phyloP scores from a whole-genome alignment of 2,797 vertebrate genomes.

The Ataeniobius toweri region DNA sequence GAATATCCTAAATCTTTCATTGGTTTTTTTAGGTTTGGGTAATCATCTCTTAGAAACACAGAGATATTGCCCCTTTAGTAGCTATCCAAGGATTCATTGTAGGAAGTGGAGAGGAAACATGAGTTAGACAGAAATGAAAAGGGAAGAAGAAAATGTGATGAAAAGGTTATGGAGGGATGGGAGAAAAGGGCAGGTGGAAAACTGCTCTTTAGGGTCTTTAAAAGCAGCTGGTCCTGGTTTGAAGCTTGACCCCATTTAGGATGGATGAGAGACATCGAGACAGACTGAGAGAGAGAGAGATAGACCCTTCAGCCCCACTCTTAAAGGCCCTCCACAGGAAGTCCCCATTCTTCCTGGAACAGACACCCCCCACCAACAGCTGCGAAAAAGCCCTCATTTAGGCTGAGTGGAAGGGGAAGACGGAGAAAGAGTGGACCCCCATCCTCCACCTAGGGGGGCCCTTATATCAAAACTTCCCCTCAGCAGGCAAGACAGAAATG shows the following conservation, averaged over 20 bases:
- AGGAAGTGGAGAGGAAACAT: background rate
- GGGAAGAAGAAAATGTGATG: constrained; percentile 24
- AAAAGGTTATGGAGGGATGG: constrained; percentile 55
- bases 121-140: constrained; percentile 16
- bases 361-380: constrained; percentile 79
- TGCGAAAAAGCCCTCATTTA: constrained; percentile 64
- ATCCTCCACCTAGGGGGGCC: constrained; percentile 51
- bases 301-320: constrained; percentile 57
- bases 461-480: constrained; percentile 75
- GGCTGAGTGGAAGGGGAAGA: constrained; percentile 38
- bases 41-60: too few relatives aligned
- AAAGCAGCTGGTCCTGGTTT: constrained; percentile 78
- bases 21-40: too few relatives aligned
- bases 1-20: background rate
- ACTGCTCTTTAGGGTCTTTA: constrained; percentile 79
- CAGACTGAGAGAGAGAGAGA: constrained; percentile 25
- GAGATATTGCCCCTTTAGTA: background rate
- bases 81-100: background rate
- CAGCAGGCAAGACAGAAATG: constrained; percentile 63
- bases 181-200: constrained; percentile 78
- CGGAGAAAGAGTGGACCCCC: constrained; percentile 38
- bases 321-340: constrained; percentile 74
- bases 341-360: constrained; percentile 69
- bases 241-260: constrained; percentile 83
- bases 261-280: constrained; percentile 59